Percentiles rank a stretch among this genome's conserved stretches.
Evolutionary conservation across 2,888 invertebrate genomes (phyloP).

Genomic region (Metacarcinus magister): DNA sequence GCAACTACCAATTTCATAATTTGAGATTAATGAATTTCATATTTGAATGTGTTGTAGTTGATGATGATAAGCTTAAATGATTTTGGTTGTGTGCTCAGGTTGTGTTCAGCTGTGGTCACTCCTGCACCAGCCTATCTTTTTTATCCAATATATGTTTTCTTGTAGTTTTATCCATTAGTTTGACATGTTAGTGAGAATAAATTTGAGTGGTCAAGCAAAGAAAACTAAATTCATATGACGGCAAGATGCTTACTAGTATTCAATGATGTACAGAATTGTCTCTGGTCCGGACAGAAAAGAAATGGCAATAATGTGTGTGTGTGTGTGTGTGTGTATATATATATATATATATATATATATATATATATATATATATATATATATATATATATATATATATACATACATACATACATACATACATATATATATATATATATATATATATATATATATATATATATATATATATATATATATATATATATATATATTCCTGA

Average conservation of each 20-base stretch:
- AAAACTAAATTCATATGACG: neutral
- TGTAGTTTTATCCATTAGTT: slow-evolving; percentile 49
- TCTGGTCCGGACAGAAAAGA: neutral
- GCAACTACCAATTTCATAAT: neutral
- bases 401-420: neutral
- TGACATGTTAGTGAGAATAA: slow-evolving; percentile 66
- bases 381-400: neutral
- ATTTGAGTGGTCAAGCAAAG: neutral
- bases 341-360: neutral
- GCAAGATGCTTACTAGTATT: neutral
- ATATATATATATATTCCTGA: neutral
- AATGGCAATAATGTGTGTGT: neutral
- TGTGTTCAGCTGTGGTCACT: slow-evolving; percentile 57
- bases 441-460: slow-evolving; percentile 1
- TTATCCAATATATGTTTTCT: slow-evolving; percentile 47
- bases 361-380: neutral
- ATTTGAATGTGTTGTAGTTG: slow-evolving; percentile 27
- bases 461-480: slow-evolving; percentile 17
- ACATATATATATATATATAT: neutral
- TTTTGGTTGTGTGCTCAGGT: slow-evolving; percentile 54
- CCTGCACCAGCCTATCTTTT: slow-evolving; percentile 63
- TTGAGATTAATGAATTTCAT: neutral
- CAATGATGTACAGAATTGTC: neutral
- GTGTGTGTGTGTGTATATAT: neutral
- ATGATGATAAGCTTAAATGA: neutral